Base-by-base conservation (phyloP, 1,140 invertebrate species). In the Venustaconcha ellipsiformis region DNA sequence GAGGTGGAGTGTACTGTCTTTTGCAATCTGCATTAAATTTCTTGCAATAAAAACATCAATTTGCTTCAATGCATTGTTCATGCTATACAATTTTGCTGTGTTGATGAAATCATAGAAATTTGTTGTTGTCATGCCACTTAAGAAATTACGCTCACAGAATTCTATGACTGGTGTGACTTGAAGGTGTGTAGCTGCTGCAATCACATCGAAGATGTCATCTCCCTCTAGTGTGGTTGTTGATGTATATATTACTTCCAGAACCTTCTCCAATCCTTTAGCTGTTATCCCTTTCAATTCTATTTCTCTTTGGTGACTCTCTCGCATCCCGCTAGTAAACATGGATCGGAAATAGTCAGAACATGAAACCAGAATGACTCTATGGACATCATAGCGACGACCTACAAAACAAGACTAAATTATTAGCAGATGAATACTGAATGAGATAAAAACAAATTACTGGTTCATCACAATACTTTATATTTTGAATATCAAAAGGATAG, bases 31-130 rank as follows among this genome's bases (percentile, higher is more conserved):
- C 80, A 89, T 86, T 37, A 90, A 80, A 80, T 90, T 90, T 71
- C 86, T 84, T 15, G 86, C 86, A 63, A 90, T 90, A 76, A 90
- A 90, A 14, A 86, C 81, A 80, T 90, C 89, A 57, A 90, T 90
- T 78, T 90, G 88, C 67, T 87, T 86, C 65, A 90, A 72, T 15
- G 88, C 89, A 84, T 88, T 89, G 66, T 86, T 87, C 89, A 90
- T 89, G 68, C 87, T 89, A 77, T 90, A 90, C 30, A 90, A 79
- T 67, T 88, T 89, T 37, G 89, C 89, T 55, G 89, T 90, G 76
- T 88, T 88, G 57, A 90, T 90, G 73, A 90, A 90, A 72, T 90
- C 88, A 75, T 88, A 90, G 70, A 90, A 90, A 77, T 90, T 90
- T 70, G 82, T 82, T 5, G 87, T 89, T 37, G 86, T 90, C 85